Conservation (phyloP, 2,888 invertebrate genomes). For the Lordiphosa fenestrarum region DNA sequence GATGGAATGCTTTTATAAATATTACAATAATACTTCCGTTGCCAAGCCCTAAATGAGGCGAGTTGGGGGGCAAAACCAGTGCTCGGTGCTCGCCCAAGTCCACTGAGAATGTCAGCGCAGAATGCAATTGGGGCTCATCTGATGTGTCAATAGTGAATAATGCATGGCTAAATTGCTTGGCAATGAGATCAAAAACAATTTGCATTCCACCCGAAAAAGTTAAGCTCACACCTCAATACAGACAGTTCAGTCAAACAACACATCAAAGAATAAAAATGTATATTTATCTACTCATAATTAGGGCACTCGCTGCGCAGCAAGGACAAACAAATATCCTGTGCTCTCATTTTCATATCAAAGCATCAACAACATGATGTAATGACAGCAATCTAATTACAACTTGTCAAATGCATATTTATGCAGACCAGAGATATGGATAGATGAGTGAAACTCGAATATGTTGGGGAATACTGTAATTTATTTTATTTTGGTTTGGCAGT, state of each 20-base stretch:
- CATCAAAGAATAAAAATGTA: slow-evolving; percentile 29
- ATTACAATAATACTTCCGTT: slow-evolving; percentile 46
- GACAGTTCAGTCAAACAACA: not conserved
- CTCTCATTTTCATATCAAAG: slow-evolving; percentile 18
- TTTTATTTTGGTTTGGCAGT: no score
- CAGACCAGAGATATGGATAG: no score
- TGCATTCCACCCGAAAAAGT: not conserved
- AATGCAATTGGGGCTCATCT: not conserved
- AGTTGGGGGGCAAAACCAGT: not conserved
- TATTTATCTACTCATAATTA: slow-evolving; percentile 15
- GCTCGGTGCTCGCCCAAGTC: slow-evolving; percentile 10
- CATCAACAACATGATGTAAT: slow-evolving; percentile 3
- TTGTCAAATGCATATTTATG: slow-evolving; percentile 17
- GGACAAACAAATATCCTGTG: not conserved
- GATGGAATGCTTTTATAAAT: slow-evolving; percentile 61
- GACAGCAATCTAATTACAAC: slow-evolving; percentile 22
- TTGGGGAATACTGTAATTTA: no score
- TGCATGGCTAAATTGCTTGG: slow-evolving; percentile 25
- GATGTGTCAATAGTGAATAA: slow-evolving; percentile 1
- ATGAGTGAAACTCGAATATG: no score
- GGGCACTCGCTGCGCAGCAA: not conserved
- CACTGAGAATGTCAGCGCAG: not conserved
- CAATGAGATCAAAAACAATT: slow-evolving; percentile 6
- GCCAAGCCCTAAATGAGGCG: not conserved
- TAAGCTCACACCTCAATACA: slow-evolving; percentile 1